A percentile compares a stretch with the other conserved stretches of the same genome.
Evolutionary conservation across 2,888 invertebrate species (phyloP).

Genomic region (Galerucella nymphaeae): DNA sequence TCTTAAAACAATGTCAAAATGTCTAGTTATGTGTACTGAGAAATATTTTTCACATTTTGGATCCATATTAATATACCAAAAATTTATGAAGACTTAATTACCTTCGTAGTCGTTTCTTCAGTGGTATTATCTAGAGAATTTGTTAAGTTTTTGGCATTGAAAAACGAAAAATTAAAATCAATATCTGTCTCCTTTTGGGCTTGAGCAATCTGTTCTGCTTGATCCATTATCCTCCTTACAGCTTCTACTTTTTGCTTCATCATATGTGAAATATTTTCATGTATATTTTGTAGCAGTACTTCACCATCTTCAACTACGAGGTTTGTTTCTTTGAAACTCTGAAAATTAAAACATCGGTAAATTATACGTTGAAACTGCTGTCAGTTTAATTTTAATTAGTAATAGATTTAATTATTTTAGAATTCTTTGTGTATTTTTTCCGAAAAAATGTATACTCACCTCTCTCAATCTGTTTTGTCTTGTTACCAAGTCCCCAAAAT

Average conservation of each 20-base stretch:
- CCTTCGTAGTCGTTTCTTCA: conserved; percentile 38
- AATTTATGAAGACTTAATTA: conserved; percentile 15
- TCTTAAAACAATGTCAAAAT: no score
- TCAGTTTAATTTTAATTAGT: no score
- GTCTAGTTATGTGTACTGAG: no score
- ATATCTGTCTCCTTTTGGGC: conserved; percentile 68
- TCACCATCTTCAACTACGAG: conserved; percentile 81
- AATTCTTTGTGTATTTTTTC: no score
- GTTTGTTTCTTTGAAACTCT: conserved; percentile 82
- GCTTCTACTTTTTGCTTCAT: conserved; percentile 90
- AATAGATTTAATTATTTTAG: no score
- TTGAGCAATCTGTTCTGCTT: conserved; percentile 85
- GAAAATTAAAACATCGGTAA: conserved; percentile 46
- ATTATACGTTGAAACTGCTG: no score
- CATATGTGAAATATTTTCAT: conserved; percentile 86
- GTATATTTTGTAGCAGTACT: conserved; percentile 83
- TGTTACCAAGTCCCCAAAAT: conserved; percentile 84
- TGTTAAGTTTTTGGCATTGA: conserved; percentile 76
- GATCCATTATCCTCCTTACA: conserved; percentile 88
- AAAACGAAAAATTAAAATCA: conserved; percentile 74
- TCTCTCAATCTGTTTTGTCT: conserved; percentile 82
- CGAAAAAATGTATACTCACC: conserved; percentile 65
- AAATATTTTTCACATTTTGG: no score
- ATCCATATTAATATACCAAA: no score
- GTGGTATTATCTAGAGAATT: conserved; percentile 66